Conservation (phyloP, 2,113 vertebrate species). For the Poeciliopsis occidentalis region DNA sequence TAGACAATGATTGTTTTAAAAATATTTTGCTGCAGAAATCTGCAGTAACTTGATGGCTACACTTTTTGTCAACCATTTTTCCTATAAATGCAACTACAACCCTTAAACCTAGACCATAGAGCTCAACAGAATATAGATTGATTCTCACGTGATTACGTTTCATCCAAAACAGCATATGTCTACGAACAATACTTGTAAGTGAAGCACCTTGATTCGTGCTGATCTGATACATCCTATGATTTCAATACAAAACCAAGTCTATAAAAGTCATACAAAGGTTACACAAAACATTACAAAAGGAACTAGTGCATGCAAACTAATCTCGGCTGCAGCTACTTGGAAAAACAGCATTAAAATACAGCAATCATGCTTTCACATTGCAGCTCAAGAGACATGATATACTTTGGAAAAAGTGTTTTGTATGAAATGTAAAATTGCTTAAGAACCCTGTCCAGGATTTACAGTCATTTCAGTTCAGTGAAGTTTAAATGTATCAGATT, state of each 20-base stretch:
- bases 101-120: slow-evolving; percentile 3
- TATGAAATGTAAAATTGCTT: too few relatives aligned
- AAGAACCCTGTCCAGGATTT: neutral
- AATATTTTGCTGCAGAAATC: too few relatives aligned
- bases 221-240: slow-evolving; percentile 13
- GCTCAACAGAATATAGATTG: neutral
- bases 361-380: neutral
- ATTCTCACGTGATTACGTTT: neutral
- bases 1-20: too few relatives aligned
- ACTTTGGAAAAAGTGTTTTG: too few relatives aligned
- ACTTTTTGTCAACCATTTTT: too few relatives aligned
- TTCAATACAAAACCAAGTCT: slow-evolving; percentile 13
- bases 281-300: neutral
- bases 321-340: slow-evolving; percentile 5
- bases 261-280: slow-evolving; percentile 10
- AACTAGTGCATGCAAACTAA: slow-evolving; percentile 23
- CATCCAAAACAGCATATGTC: neutral
- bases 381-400: neutral
- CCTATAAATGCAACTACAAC: neutral
- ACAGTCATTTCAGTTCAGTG: neutral
- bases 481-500: neutral
- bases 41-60: too few relatives aligned
- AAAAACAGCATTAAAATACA: slow-evolving; percentile 9
- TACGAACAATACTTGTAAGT: slow-evolving; percentile 5
- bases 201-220: slow-evolving; percentile 13